These are phyloP conservation scores for Calliopum simillimum DNA, from an alignment of 2,888 invertebrate species.

Conservation along the genomic window DNA sequence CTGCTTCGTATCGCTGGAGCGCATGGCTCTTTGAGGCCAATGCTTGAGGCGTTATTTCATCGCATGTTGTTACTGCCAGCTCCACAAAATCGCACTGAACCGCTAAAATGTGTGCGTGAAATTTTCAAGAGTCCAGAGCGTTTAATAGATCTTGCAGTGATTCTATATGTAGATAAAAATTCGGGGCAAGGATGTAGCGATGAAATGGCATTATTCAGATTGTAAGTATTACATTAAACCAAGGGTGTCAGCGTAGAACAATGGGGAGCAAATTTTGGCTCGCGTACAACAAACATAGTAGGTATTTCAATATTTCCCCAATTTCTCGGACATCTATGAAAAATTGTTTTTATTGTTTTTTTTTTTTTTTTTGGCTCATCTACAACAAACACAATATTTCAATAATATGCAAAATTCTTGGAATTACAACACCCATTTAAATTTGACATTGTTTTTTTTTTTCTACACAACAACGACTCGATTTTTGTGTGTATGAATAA, in stretches of 20 bases:
- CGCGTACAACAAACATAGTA: not conserved
- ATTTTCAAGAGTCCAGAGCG: slow-evolving; percentile 78
- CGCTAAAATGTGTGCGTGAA: slow-evolving; percentile 85
- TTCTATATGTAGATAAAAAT: slow-evolving; percentile 75
- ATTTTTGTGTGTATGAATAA: no score
- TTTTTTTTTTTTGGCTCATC: no score
- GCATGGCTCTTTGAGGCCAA: slow-evolving; percentile 87
- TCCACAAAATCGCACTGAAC: slow-evolving; percentile 85
- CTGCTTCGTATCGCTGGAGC: slow-evolving; percentile 89
- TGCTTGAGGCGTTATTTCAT: slow-evolving; percentile 92
- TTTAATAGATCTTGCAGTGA: slow-evolving; percentile 75
- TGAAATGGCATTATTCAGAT: slow-evolving; percentile 84
- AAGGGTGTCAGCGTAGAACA: no score
- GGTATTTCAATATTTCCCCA: no score
- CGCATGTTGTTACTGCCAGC: slow-evolving; percentile 91
- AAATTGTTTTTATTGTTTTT: no score
- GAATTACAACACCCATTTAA: no score
- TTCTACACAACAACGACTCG: no score
- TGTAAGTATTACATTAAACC: slow-evolving; percentile 73
- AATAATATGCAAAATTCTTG: no score
- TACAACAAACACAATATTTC: no score
- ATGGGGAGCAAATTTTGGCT: no score
- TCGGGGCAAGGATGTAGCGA: slow-evolving; percentile 76
- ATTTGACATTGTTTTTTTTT: no score
- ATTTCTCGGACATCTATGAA: no score